phyloP scores from a whole-genome alignment of 2,113 vertebrate species.

The Onychostruthus taczanowskii region DNA sequence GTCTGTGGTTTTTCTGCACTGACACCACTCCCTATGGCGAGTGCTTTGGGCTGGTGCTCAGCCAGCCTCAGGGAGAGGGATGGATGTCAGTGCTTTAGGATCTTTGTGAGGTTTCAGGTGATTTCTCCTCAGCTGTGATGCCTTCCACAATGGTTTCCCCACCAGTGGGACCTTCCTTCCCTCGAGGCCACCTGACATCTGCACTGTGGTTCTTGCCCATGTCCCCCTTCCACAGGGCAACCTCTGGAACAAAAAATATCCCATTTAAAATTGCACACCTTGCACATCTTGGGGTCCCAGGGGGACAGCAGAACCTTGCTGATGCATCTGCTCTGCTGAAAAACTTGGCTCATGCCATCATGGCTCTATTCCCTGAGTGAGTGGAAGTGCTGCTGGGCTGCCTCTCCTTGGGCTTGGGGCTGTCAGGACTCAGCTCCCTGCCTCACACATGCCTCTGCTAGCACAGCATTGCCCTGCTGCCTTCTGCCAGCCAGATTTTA shows the following conservation, averaged over 20 bases:
- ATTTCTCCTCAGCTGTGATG: not conserved
- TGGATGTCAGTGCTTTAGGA: not conserved
- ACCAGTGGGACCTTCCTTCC: not conserved
- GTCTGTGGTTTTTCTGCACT: not conserved
- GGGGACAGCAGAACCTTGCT: not conserved
- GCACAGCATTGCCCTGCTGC: not conserved
- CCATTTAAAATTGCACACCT: not conserved
- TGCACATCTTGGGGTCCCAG: not conserved
- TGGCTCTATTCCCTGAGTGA: not conserved
- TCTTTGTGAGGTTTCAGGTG: not conserved
- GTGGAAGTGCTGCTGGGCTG: not conserved
- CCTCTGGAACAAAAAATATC: not conserved
- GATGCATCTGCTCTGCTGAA: not conserved
- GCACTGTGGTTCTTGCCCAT: fast-evolving
- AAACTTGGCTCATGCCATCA: not conserved
- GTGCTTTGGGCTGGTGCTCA: fast-evolving
- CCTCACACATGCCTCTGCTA: not conserved
- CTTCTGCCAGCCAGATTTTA: not conserved
- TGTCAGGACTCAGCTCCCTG: not conserved
- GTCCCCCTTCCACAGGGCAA: not conserved
- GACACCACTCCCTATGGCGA: not conserved
- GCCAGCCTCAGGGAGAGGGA: not conserved
- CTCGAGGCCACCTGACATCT: not conserved
- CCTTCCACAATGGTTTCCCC: fast-evolving
- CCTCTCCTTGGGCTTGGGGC: not conserved